Base-by-base conservation (phyloP, 2,797 vertebrate species). In the Geotrypetes seraphini region DNA sequence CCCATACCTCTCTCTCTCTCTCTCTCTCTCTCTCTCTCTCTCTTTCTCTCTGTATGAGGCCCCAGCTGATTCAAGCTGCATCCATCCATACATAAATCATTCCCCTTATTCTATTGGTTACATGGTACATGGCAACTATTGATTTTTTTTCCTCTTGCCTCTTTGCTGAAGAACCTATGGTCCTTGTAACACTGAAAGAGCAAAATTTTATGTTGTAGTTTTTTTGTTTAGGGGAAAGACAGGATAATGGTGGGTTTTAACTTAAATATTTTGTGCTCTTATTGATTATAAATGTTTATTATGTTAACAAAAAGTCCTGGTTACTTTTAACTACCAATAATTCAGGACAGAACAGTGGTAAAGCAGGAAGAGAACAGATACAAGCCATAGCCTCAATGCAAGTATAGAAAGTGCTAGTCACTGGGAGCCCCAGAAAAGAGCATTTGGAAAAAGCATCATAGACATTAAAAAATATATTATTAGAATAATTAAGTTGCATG, bases 81-180 rank as follows among this genome's bases (percentile, higher is more conserved):
- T 85, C 82, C 83, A 83, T 88, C 84, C 82, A 85, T 81, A 88
- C 86, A 91, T 91, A 90, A 95, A 94, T 96, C 91, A 92, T 89
- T 90, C 88, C 83, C 84, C 83, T 85, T 92, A 91, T 91, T 91
- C 84, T 84, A 89, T 84, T 88, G 89, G 88, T 91, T 84, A 85
- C 87, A 88, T 85, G 84, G 86, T 91, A 90, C 86, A 91, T 88
- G 89, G 79, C 84, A 88, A 89, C 78, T 96, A 95, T 97, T 93
- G 92, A 95, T 95, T 89, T 83, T 74, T 78, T 73, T 78, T 73
- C 72, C 45, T 43, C n/a, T 79, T 86, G 72, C 70, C 75, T 87
- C 81, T 87, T 91, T 88, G 84, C 86, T 82, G 84, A 79, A 85
- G 83, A 89, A 89, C 84, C 84, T 82, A 83, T 85, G 79, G 68